Percentiles rank a stretch among this genome's conserved stretches.
Evolutionary conservation across 1,140 invertebrate species (phyloP).

Genomic region (Rhyzopertha dominica): DNA sequence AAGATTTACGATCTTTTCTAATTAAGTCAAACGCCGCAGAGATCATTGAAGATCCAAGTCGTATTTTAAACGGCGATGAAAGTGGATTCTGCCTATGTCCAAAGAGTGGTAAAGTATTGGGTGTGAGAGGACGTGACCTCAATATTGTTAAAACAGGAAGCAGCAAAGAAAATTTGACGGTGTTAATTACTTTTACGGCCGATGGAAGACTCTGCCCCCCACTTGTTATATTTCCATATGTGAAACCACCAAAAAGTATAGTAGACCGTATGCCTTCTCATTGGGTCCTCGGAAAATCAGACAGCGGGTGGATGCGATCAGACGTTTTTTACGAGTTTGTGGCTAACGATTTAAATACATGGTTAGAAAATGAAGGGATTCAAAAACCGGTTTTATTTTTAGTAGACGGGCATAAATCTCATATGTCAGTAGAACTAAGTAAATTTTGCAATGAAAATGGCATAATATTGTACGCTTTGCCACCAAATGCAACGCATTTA

Average conservation of each 20-base stretch:
- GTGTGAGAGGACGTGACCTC: slow-evolving; percentile 29
- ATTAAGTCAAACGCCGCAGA: no score
- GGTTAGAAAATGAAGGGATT: slow-evolving; percentile 34
- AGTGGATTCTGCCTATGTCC: slow-evolving; percentile 24
- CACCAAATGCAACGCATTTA: slow-evolving; percentile 43
- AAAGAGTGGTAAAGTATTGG: slow-evolving; percentile 23
- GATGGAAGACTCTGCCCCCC: slow-evolving; percentile 2
- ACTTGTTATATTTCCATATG: slow-evolving; percentile 28
- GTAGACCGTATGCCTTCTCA: slow-evolving; percentile 26
- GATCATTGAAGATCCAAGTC: slow-evolving; percentile 12
- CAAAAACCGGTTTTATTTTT: slow-evolving; percentile 38
- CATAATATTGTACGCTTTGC: slow-evolving; percentile 43
- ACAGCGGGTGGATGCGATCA: slow-evolving; percentile 41
- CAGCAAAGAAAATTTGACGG: slow-evolving; percentile 29
- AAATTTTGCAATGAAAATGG: slow-evolving; percentile 39
- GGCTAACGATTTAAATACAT: slow-evolving; percentile 37
- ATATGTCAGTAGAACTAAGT: slow-evolving; percentile 39
- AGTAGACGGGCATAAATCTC: slow-evolving; percentile 43
- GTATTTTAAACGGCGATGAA: slow-evolving; percentile 31
- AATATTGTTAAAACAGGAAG: slow-evolving; percentile 27
- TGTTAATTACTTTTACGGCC: not conserved
- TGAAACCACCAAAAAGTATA: slow-evolving; percentile 21
- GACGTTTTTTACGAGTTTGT: slow-evolving; percentile 44
- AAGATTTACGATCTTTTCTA: slow-evolving; percentile 3
- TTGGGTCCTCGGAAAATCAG: slow-evolving; percentile 37